Evolutionary conservation across 1,140 invertebrate genomes (phyloP).

Genomic region (Heterodera schachtii): DNA sequence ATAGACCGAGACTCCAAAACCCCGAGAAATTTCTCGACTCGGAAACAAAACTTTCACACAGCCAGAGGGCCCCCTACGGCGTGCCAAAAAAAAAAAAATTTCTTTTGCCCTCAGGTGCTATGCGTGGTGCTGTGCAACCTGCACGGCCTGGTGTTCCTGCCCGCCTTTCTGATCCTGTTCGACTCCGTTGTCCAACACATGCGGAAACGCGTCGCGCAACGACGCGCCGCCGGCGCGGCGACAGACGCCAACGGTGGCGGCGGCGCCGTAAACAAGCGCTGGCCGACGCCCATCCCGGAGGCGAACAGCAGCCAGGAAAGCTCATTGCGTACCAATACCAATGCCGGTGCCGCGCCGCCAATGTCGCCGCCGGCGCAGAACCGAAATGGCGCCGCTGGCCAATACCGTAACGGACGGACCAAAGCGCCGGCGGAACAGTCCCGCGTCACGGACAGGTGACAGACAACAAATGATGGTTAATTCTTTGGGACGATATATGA

Average conservation of each 20-base stretch:
- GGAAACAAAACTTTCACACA: no score
- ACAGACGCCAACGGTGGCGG: background rate
- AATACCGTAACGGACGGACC: background rate
- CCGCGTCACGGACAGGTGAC: conserved; percentile 1
- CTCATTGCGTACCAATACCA: background rate
- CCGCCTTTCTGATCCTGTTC: conserved; percentile 60
- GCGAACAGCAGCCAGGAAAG: conserved; percentile 23
- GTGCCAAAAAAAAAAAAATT: background rate
- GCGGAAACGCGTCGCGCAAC: background rate
- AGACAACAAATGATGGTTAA: no score
- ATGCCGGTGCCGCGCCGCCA: background rate
- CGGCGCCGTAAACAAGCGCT: background rate
- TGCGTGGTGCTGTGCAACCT: conserved; percentile 63
- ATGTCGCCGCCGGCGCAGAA: background rate
- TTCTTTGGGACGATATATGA: no score
- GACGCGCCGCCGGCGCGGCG: background rate
- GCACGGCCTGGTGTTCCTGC: conserved; percentile 62
- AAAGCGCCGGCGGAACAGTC: conserved; percentile 2
- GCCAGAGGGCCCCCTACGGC: no score
- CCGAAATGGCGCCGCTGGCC: background rate
- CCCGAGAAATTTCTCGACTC: no score
- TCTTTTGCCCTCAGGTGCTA: conserved; percentile 16
- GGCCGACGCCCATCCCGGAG: conserved; percentile 13
- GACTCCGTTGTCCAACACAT: conserved; percentile 39
- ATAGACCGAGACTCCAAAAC: background rate